Percentiles rank a stretch among this genome's conserved stretches.
Evolutionary conservation across 2,888 invertebrate genomes (phyloP).

Genomic region (Amiota mariae): DNA sequence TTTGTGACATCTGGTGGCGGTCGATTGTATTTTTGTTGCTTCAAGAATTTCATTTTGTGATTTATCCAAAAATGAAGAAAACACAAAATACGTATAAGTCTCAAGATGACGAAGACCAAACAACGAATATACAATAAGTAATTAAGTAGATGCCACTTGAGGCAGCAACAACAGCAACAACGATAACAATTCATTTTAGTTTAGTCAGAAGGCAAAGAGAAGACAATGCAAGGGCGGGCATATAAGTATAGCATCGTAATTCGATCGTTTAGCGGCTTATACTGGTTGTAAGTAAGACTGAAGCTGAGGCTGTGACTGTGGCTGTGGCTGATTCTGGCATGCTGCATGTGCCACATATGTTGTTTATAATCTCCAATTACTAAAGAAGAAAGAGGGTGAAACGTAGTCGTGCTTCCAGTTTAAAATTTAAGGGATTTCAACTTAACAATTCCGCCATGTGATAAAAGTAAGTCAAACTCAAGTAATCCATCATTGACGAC

Average conservation of each 20-base stretch:
- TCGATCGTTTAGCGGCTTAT: constrained; percentile 64
- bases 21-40: constrained; percentile 35
- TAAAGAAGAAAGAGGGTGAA: constrained; percentile 40
- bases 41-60: constrained; percentile 19
- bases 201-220: too few species aligned
- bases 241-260: constrained; percentile 51
- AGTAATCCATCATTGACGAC: constrained; percentile 44
- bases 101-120: neutral
- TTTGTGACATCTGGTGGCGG: constrained; percentile 67
- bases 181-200: too few species aligned
- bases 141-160: constrained; percentile 50
- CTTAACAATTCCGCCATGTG: too few species aligned
- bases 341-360: constrained; percentile 56
- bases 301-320: neutral
- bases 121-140: constrained; percentile 34
- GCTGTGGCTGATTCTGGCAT: constrained; percentile 33
- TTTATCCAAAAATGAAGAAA: constrained; percentile 35
- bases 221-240: neutral
- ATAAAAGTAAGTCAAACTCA: constrained; percentile 15
- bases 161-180: neutral
- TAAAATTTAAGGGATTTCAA: neutral
- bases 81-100: neutral
- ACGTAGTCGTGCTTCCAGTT: neutral
- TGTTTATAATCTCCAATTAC: constrained; percentile 62
- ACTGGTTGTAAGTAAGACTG: constrained; percentile 55